Base-by-base conservation (phyloP, 2,797 vertebrate species). In the Salmo trutta region DNA sequence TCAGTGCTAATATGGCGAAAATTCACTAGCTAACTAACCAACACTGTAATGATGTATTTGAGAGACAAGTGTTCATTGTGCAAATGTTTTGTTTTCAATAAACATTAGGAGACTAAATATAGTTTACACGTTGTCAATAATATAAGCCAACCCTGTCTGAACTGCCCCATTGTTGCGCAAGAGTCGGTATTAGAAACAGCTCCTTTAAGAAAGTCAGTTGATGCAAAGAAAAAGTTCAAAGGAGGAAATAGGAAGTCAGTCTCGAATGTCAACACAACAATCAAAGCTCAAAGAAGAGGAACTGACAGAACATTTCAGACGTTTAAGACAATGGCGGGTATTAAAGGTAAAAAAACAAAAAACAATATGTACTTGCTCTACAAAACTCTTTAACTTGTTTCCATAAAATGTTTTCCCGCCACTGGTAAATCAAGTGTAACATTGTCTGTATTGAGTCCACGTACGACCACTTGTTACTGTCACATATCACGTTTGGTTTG, bases 231-330 rank as follows among this genome's bases (percentile, higher is more conserved):
- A 73, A 66, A 53, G 4, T 53, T 36, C 0, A 21, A 82, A 81
- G 82, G 75, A 87, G 92, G 91, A 95, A 94, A 89, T 86, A 91
- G 93, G 93, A 94, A 94, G 93, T 91, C 0, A 14, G 36, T 70
- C 59, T 27, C 66, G 21, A 77, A 67, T 84, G 82, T 83, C 83
- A 47, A 36, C 31, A 7, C 53, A 81, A 54, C 78, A 81, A 79
- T 75, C 85, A 88, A 90, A 91, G 75, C 78, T 83, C 86, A 86
- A 88, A 89, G 82, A 87, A 78, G 16, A n/a, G 16, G 73, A 84
- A 84, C 75, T 71, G 56, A 76, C 68, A 47, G 4, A 54, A 68
- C 75, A 12, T 24, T 6, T 67, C 24, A 62, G 31, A 33, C 52
- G 5, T 75, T 77, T 21, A 27, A 64, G 51, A 75, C 53, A 33